These are phyloP conservation scores for Cranoglanis bouderius DNA, from an alignment of 2,113 vertebrate genomes.

Conservation along the genomic window DNA sequence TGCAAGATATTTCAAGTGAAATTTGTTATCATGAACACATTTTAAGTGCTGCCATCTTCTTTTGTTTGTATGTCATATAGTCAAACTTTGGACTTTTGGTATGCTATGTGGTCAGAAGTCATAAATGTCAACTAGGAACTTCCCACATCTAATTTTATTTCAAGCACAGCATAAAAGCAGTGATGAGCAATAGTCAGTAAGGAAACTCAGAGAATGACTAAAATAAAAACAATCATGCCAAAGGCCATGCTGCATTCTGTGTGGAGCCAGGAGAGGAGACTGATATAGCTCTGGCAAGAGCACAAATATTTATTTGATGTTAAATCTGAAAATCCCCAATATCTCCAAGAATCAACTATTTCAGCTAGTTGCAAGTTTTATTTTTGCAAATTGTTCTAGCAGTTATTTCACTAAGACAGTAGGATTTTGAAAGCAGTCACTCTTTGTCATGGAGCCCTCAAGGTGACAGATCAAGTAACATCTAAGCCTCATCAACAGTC, in stretches of 20 bases:
- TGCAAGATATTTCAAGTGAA: background rate
- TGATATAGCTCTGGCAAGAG: background rate
- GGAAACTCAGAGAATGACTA: background rate
- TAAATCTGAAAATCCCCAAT: background rate
- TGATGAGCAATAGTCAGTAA: conserved; percentile 4
- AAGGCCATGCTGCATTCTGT: background rate
- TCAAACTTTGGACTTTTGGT: background rate
- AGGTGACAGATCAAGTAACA: conserved; percentile 17
- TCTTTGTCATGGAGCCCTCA: background rate
- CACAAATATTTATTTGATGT: background rate
- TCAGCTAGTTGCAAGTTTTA: background rate
- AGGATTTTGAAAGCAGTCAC: background rate
- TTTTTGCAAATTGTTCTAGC: background rate
- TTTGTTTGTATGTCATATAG: background rate
- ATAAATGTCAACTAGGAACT: background rate
- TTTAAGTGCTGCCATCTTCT: background rate
- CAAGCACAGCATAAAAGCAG: background rate
- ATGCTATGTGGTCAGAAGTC: background rate
- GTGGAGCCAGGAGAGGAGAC: background rate
- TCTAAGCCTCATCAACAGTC: conserved; percentile 11
- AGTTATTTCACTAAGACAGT: background rate
- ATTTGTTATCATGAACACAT: background rate
- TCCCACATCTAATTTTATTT: conserved; percentile 4
- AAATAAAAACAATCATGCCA: background rate
- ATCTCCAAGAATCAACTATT: background rate